Base-by-base conservation (phyloP, 2,888 invertebrate genomes). In the Lithophane ornitopus region DNA sequence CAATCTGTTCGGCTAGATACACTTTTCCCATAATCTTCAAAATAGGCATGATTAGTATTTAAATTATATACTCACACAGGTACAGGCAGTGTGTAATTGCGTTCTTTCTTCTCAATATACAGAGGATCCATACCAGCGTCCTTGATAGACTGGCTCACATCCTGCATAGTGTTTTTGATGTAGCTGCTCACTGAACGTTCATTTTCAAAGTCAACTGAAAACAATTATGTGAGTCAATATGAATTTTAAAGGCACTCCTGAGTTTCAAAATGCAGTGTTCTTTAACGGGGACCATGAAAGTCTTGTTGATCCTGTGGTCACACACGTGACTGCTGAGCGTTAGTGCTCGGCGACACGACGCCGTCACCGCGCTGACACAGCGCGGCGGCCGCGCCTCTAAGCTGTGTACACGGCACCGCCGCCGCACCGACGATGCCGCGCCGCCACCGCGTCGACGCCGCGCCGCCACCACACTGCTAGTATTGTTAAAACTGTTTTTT, bases 51-150 rank as follows among this genome's bases (percentile, higher is more conserved):
- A 16, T 58, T 26, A 8, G 28, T 26, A 70, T 22, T 63, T 41
- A 22, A 26, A 41, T 22, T 12, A 22, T 6, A 26, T 70, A 92
- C 94, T 94, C 84, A 95, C 95, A 90, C 82, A 46, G 93, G 92
- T 0, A 94, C 92, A 1, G 93, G 91, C 0, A 92, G 79, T 8
- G 81, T 87, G 52, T 83, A 85, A 8, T 54, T 74, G 2, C 63
- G 28, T 0, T 75, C 73, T 2, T 71, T 49, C 0, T 63, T 71
- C 0, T 89, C 76, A 0, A 92, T 56, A 6, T 80, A 12, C 0
- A 89, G 12, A 1, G 95, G 95, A 74, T 95, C 95, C 0, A 92
- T 74, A 2, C 94, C 94, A 26, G 80, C 83, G 0, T 93, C 92
- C 9, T 70, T 82, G 49, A 95, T 92, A 0, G 16, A 1, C 12